Percentiles rank a stretch among this genome's conserved stretches.
Conservation (phyloP, 1,140 invertebrate species). For the Rhopalosiphum maidis region DNA sequence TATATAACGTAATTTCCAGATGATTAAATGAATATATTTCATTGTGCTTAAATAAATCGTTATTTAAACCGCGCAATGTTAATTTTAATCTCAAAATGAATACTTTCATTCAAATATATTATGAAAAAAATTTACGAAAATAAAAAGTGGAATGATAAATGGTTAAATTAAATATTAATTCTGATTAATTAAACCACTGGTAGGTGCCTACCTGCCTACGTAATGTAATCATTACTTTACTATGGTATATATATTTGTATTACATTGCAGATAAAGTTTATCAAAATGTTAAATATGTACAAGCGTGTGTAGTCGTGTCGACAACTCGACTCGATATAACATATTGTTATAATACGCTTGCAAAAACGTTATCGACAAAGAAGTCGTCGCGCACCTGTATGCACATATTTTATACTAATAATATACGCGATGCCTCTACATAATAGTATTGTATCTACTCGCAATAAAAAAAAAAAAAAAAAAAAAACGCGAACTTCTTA, state of each 20-base stretch:
- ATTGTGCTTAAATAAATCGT: too few species aligned
- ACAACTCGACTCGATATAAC: too few species aligned
- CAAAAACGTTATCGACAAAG: constrained; percentile 12
- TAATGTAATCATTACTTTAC: too few species aligned
- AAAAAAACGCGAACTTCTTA: neutral
- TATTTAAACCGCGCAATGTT: too few species aligned
- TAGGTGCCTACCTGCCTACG: neutral
- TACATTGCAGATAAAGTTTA: neutral
- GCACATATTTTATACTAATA: neutral
- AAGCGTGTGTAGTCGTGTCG: neutral
- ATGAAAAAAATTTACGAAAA: neutral
- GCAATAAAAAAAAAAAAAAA: neutral
- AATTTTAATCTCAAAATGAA: too few species aligned
- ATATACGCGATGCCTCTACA: neutral
- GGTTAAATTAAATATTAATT: neutral
- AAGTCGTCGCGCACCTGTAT: neutral
- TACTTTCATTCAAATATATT: too few species aligned
- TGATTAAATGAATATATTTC: too few species aligned
- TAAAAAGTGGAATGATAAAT: neutral
- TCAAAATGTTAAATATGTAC: neutral
- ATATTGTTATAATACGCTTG: neutral
- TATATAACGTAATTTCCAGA: too few species aligned
- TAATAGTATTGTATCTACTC: neutral
- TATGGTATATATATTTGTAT: neutral
- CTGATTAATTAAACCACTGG: neutral